phyloP scores from a whole-genome alignment of 2,113 vertebrate species.

The Panurus biarmicus region DNA sequence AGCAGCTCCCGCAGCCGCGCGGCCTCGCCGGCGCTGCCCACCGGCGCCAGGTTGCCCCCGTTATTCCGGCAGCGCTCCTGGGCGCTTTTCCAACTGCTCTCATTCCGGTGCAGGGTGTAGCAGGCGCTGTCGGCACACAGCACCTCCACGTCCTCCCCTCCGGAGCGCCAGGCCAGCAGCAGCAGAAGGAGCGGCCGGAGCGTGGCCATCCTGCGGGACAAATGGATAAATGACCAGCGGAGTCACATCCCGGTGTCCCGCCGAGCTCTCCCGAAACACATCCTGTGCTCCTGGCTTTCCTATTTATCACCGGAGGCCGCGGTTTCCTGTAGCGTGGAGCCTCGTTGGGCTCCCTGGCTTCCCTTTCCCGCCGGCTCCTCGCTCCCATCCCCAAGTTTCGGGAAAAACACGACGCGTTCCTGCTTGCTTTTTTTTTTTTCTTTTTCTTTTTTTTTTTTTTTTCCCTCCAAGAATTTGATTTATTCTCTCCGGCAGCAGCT shows the following conservation, averaged over 20 bases:
- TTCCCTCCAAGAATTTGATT: not conserved
- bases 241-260: slow-evolving; percentile 49
- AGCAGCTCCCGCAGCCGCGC: slow-evolving; percentile 24
- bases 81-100: slow-evolving; percentile 11
- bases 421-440: not conserved
- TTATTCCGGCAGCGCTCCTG: slow-evolving; percentile 45
- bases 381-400: not conserved
- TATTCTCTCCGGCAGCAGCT: not conserved
- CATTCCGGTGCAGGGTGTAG: slow-evolving; percentile 62
- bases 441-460: not conserved
- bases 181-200: not conserved
- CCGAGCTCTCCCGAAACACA: slow-evolving; percentile 43
- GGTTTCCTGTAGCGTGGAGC: slow-evolving; percentile 66
- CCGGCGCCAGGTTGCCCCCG: slow-evolving; percentile 66
- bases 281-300: slow-evolving; percentile 62
- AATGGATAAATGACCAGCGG: not conserved
- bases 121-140: slow-evolving; percentile 62
- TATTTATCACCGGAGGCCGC: slow-evolving; percentile 72
- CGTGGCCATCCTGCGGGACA: not conserved
- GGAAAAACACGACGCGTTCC: not conserved
- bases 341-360: not conserved
- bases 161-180: not conserved
- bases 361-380: not conserved
- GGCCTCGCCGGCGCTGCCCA: slow-evolving; percentile 56
- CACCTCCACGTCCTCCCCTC: not conserved